A percentile compares a stretch with the other conserved stretches of the same genome.
phyloP scores from a whole-genome alignment of 1,140 invertebrate species.

The Zophobas atratus region DNA sequence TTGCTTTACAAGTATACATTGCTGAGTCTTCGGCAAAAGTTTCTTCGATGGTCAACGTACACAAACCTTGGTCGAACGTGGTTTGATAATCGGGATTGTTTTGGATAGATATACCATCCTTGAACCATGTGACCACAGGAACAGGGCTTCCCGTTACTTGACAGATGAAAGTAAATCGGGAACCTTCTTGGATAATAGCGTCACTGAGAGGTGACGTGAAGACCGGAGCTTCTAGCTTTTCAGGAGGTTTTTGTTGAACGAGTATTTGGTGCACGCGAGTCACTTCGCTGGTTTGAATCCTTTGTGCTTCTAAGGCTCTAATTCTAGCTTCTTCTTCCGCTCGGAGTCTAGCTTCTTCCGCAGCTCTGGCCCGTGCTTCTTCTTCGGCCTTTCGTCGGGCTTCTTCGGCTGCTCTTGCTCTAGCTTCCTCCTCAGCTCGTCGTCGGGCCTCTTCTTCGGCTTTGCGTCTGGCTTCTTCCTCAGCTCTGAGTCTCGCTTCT shows the following conservation, averaged over 20 bases:
- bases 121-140: slow-evolving; percentile 88
- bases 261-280: slow-evolving; percentile 58
- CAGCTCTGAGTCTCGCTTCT: slow-evolving; percentile 53
- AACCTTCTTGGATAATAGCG: slow-evolving; percentile 80
- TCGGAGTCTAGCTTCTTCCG: slow-evolving; percentile 65
- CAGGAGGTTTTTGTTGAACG: slow-evolving; percentile 49
- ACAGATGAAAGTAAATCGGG: slow-evolving; percentile 67
- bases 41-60: slow-evolving; percentile 80
- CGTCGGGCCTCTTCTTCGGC: slow-evolving; percentile 57
- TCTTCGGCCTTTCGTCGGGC: slow-evolving; percentile 63
- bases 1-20: slow-evolving; percentile 81
- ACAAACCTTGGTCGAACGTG: slow-evolving; percentile 82
- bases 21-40: slow-evolving; percentile 88
- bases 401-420: slow-evolving; percentile 66
- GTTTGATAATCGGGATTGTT: slow-evolving; percentile 71
- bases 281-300: slow-evolving; percentile 54
- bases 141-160: slow-evolving; percentile 78
- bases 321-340: slow-evolving; percentile 60
- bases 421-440: slow-evolving; percentile 66
- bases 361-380: slow-evolving; percentile 67
- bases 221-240: slow-evolving; percentile 69
- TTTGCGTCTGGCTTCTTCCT: slow-evolving; percentile 55
- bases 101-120: slow-evolving; percentile 72
- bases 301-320: slow-evolving; percentile 46
- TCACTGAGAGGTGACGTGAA: slow-evolving; percentile 79